phyloP scores from a whole-genome alignment of 37 sponge, comb jelly and placozoan genomes.

The Oopsacas minuta region DNA sequence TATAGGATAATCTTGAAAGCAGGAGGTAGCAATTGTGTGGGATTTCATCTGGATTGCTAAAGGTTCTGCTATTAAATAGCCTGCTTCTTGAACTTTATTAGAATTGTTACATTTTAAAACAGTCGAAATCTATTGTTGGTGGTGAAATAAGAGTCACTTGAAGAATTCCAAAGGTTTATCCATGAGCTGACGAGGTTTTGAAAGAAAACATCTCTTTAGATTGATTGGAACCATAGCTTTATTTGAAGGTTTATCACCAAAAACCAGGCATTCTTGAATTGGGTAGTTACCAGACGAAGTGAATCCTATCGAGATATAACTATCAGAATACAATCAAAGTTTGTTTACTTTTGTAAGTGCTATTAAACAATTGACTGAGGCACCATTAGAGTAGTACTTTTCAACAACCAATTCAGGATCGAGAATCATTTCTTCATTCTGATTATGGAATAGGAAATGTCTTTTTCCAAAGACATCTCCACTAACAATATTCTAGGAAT shows the following conservation, averaged over 20 bases:
- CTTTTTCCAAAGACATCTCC: neutral
- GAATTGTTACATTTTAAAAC: neutral
- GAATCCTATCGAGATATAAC: neutral
- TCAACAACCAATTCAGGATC: neutral
- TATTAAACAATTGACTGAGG: neutral
- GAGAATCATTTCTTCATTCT: neutral
- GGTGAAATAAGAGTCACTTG: neutral
- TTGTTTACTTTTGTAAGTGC: neutral
- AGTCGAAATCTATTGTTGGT: neutral
- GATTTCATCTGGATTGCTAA: neutral
- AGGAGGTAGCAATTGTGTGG: neutral
- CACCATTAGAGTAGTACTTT: too few relatives aligned
- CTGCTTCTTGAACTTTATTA: constrained; percentile 2
- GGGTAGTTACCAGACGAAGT: neutral
- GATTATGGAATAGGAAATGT: neutral
- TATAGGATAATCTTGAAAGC: neutral
- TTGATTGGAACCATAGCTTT: neutral
- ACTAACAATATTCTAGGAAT: neutral
- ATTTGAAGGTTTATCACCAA: constrained; percentile 7
- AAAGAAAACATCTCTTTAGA: constrained; percentile 9
- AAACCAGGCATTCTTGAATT: neutral
- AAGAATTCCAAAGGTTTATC: neutral
- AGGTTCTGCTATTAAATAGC: constrained; percentile 16
- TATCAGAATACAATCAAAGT: too few relatives aligned
- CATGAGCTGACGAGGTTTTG: neutral